Evolutionary conservation across 37 sponge, comb jelly and placozoan species (phyloP).

Genomic region (Beroe ovata): DNA sequence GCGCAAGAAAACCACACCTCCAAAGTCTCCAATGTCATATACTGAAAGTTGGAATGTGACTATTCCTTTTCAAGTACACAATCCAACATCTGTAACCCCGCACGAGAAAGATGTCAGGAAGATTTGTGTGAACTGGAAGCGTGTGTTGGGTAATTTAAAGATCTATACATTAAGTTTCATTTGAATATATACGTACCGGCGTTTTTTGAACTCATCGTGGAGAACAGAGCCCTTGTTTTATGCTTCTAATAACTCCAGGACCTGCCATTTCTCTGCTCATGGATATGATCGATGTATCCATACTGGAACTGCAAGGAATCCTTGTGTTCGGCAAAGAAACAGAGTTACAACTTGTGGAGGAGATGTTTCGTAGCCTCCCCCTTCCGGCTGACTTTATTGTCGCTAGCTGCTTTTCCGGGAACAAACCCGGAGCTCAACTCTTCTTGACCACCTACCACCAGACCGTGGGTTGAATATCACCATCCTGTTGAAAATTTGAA

Average conservation of each 20-base stretch:
- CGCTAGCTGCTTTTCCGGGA: neutral
- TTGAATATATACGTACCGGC: too few relatives aligned
- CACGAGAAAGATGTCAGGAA: too few relatives aligned
- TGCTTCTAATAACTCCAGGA: too few relatives aligned
- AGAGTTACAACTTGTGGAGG: neutral
- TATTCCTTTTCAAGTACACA: neutral
- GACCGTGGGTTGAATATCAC: neutral
- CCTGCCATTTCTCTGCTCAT: neutral
- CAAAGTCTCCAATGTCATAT: neutral
- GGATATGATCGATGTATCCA: neutral
- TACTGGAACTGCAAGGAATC: constrained; percentile 1
- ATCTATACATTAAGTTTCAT: too few relatives aligned
- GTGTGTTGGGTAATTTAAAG: too few relatives aligned
- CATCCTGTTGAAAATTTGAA: too few relatives aligned
- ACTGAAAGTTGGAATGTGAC: neutral
- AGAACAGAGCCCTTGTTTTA: too few relatives aligned
- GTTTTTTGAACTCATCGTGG: too few relatives aligned
- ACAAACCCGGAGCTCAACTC: neutral
- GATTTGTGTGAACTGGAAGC: too few relatives aligned
- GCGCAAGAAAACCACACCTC: neutral
- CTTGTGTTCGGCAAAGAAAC: neutral
- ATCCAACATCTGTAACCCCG: too few relatives aligned
- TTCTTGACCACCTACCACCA: constrained; percentile 5
- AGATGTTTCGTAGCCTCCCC: neutral
- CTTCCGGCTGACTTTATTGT: neutral